Conservation (phyloP, 1,140 invertebrate species). For the Pachyrhynchus sulphureomaculatus region DNA sequence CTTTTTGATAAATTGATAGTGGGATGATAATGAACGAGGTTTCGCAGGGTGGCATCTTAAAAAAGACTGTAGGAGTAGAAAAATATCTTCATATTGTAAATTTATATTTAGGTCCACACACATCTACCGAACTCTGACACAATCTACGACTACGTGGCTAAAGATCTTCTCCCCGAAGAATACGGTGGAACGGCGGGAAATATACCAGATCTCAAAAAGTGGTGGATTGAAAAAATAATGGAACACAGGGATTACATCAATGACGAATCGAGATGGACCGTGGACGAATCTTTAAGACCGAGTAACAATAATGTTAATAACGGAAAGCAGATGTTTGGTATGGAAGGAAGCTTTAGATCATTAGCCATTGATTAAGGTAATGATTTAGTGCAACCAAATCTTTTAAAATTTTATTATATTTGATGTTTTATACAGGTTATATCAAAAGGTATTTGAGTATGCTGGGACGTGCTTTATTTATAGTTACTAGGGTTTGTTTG, state of each 20-base stretch:
- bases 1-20: no score
- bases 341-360: slow-evolving; percentile 56
- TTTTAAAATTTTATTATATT: no score
- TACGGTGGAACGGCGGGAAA: slow-evolving; percentile 64
- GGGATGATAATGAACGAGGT: no score
- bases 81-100: no score
- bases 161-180: slow-evolving; percentile 63
- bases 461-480: no score
- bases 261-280: slow-evolving; percentile 42
- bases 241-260: slow-evolving; percentile 44
- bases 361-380: slow-evolving; percentile 52
- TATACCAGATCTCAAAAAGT: slow-evolving; percentile 56
- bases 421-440: no score
- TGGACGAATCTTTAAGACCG: slow-evolving; percentile 44
- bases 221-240: slow-evolving; percentile 53
- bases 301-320: slow-evolving; percentile 35
- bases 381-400: background rate
- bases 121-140: slow-evolving; percentile 61
- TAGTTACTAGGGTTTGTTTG: no score
- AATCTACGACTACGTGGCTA: slow-evolving; percentile 61
- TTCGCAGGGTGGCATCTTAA: no score
- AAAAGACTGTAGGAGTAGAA: no score
- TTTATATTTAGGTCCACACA: slow-evolving; percentile 63
- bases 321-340: slow-evolving; percentile 39
- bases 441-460: no score